These are phyloP conservation scores for Alosa sapidissima DNA, from an alignment of 2,797 vertebrate species.

Conservation along the genomic window DNA sequence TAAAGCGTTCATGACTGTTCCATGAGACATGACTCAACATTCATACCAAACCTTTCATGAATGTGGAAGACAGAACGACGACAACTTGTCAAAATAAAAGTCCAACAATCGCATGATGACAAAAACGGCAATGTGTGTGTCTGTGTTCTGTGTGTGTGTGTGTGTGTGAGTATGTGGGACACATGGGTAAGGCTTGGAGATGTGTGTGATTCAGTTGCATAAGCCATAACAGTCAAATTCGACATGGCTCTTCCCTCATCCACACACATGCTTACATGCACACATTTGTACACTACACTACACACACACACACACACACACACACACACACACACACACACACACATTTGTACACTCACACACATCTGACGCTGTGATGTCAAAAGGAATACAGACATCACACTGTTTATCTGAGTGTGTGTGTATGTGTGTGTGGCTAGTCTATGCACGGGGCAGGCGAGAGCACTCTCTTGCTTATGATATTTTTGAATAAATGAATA, in stretches of 20 bases:
- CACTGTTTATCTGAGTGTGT: neutral
- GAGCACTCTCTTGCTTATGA: neutral
- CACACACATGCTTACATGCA: constrained; percentile 1
- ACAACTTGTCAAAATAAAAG: too few relatives aligned
- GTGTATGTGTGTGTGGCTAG: constrained; percentile 27
- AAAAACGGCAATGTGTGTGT: too few relatives aligned
- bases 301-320: neutral
- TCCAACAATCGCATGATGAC: too few relatives aligned
- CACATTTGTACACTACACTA: neutral
- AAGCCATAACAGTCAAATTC: neutral
- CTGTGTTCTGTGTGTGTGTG: neutral
- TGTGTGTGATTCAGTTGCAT: constrained; percentile 6
- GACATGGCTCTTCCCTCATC: neutral
- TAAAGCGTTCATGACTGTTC: too few relatives aligned
- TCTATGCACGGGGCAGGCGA: neutral
- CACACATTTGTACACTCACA: neutral
- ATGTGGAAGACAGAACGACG: too few relatives aligned
- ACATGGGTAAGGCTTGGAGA: constrained; percentile 18
- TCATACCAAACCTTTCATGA: too few relatives aligned
- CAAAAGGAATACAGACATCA: neutral
- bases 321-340: neutral
- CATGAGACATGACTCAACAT: too few relatives aligned
- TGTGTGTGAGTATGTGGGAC: constrained; percentile 12
- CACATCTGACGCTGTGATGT: neutral
- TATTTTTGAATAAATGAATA: neutral